Conservation (phyloP, 1,140 invertebrate genomes). For the Tenebrio molitor region DNA sequence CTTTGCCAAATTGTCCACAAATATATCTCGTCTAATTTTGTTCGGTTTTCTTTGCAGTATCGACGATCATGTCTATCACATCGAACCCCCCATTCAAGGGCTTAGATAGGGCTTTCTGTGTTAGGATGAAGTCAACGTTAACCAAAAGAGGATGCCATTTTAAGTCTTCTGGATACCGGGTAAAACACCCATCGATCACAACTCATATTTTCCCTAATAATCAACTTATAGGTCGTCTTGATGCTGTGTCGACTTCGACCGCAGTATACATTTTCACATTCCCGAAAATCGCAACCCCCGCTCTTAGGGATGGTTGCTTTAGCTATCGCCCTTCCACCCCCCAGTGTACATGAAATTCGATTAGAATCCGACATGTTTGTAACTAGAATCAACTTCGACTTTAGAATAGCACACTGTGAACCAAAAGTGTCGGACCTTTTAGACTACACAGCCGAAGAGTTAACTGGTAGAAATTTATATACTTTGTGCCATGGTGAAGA, state of each 20-base stretch:
- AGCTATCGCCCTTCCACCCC: slow-evolving; percentile 95
- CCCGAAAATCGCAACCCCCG: slow-evolving; percentile 84
- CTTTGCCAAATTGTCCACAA: no score
- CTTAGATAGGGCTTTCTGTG: slow-evolving; percentile 92
- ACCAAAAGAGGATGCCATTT: slow-evolving; percentile 98
- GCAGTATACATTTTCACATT: slow-evolving; percentile 92
- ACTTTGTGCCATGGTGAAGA: slow-evolving; percentile 96
- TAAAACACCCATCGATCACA: slow-evolving; percentile 71
- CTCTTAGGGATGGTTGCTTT: slow-evolving; percentile 94
- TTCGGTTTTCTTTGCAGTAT: slow-evolving; percentile 75
- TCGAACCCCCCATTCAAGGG: slow-evolving; percentile 85
- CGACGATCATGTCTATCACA: slow-evolving; percentile 86
- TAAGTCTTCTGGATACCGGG: slow-evolving; percentile 97
- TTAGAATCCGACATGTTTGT: slow-evolving; percentile 98
- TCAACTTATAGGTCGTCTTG: slow-evolving; percentile 85
- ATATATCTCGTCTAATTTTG: no score
- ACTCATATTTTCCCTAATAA: neutral
- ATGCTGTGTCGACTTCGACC: slow-evolving; percentile 90
- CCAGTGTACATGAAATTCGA: slow-evolving; percentile 96
- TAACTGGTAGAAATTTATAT: slow-evolving; percentile 95
- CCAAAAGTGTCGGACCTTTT: slow-evolving; percentile 94
- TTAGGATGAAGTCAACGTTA: slow-evolving; percentile 97
- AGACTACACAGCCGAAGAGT: slow-evolving; percentile 93
- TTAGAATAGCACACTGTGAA: slow-evolving; percentile 96
- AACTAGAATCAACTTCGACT: slow-evolving; percentile 95